Conservation (phyloP, 2,888 invertebrate genomes). For the Thera obeliscata region DNA sequence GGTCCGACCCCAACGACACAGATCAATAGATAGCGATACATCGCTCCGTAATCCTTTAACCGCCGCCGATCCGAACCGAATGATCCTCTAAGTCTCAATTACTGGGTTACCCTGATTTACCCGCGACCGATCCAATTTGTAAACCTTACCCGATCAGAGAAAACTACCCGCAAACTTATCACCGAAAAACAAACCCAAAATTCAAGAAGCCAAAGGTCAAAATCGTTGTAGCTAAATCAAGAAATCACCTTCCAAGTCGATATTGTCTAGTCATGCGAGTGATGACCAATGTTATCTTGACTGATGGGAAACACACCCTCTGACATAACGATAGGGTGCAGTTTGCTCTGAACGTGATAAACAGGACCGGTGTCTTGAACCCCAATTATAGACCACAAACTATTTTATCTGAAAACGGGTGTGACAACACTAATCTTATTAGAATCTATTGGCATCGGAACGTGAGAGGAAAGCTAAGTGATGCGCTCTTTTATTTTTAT, state of each 20-base stretch:
- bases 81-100: conserved; percentile 83
- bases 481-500: too few species aligned
- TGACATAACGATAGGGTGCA: conserved; percentile 43
- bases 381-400: conserved; percentile 84
- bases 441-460: conserved; percentile 82
- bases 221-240: conserved; percentile 22
- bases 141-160: conserved; percentile 77
- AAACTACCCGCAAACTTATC: conserved; percentile 57
- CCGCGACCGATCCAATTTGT: conserved; percentile 83
- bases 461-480: conserved; percentile 55
- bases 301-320: conserved; percentile 51
- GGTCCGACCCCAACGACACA: conserved; percentile 48
- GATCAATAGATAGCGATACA: conserved; percentile 77
- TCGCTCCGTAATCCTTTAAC: conserved; percentile 77
- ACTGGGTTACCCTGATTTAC: conserved; percentile 81
- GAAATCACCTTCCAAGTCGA: conserved; percentile 75
- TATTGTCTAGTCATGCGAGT: conserved; percentile 83
- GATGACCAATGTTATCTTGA: conserved; percentile 70
- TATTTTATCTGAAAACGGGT: conserved; percentile 82
- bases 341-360: conserved; percentile 45
- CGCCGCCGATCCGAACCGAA: conserved; percentile 73
- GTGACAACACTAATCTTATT: conserved; percentile 83
- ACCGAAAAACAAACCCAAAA: conserved; percentile 49
- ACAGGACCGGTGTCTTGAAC: conserved; percentile 61
- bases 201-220: conserved; percentile 18